Conservation (phyloP, 2,888 invertebrate genomes). For the Caenorhabditis afra region DNA sequence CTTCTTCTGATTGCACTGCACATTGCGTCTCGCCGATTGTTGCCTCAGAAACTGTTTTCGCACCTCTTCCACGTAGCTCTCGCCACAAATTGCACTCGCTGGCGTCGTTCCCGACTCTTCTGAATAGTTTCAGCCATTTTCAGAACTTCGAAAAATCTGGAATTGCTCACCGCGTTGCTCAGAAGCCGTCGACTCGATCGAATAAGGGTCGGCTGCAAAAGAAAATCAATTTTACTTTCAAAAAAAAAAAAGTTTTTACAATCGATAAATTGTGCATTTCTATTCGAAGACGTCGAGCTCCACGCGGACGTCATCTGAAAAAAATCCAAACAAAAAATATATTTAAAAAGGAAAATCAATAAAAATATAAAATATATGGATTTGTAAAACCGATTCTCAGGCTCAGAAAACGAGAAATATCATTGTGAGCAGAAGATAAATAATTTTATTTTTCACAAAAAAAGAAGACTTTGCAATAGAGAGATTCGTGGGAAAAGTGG, state of each 20-base stretch:
- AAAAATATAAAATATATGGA: too few species aligned
- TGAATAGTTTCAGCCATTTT: neutral
- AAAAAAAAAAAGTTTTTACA: neutral
- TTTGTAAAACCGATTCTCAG: too few species aligned
- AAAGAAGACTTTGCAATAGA: neutral
- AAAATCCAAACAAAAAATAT: too few species aligned
- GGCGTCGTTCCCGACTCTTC: constrained; percentile 2
- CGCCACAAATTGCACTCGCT: constrained; percentile 8
- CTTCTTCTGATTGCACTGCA: constrained; percentile 8
- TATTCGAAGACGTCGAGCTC: neutral
- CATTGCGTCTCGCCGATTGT: constrained; percentile 10
- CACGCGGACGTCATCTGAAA: neutral
- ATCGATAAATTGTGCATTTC: neutral
- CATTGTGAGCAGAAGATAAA: too few species aligned
- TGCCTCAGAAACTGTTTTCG: constrained; percentile 14
- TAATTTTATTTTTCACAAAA: neutral
- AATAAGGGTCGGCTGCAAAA: neutral
- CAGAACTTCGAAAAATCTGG: too few species aligned
- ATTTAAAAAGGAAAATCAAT: neutral
- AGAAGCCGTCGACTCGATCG: too few species aligned
- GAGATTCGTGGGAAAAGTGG: neutral
- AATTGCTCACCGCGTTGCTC: too few species aligned
- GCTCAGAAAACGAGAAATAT: too few species aligned
- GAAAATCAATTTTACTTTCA: neutral
- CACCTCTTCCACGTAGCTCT: constrained; percentile 29